Percentiles rank a stretch among this genome's conserved stretches.
These are phyloP conservation scores for Scylla paramamosain DNA, from an alignment of 1,140 invertebrate genomes.

Conservation along the genomic window DNA sequence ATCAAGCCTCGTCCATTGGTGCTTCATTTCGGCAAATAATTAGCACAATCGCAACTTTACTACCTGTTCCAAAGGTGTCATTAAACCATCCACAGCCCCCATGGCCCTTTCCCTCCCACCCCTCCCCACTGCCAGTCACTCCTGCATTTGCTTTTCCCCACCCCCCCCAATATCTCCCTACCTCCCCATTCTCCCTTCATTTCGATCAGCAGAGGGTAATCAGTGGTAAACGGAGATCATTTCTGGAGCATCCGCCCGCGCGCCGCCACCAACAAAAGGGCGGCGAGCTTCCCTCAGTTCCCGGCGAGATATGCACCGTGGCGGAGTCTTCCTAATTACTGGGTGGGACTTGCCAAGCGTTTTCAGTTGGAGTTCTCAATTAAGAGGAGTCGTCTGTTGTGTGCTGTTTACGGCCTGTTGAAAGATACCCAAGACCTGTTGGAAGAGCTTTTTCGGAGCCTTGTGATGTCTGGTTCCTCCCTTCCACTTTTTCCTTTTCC, in stretches of 20 bases:
- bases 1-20: constrained; percentile 8
- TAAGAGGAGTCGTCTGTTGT: not conserved
- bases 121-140: too few species aligned
- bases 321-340: too few species aligned
- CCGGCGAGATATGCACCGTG: too few species aligned
- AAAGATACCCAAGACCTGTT: not conserved
- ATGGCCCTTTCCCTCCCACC: too few species aligned
- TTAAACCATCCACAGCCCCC: not conserved
- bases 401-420: too few species aligned
- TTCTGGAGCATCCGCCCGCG: too few species aligned
- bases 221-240: too few species aligned
- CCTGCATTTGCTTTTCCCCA: not conserved
- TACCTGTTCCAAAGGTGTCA: constrained; percentile 16
- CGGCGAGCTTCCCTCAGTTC: too few species aligned
- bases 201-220: too few species aligned
- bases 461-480: not conserved
- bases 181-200: too few species aligned
- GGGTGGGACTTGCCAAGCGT: not conserved
- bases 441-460: not conserved
- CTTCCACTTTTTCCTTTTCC: not conserved
- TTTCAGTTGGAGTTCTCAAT: not conserved
- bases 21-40: not conserved
- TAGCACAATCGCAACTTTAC: constrained; percentile 6
- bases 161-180: not conserved
- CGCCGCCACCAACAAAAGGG: too few species aligned